Evolutionary conservation across 2,797 vertebrate genomes (phyloP).

Genomic region (Coracias cyanogaster): DNA sequence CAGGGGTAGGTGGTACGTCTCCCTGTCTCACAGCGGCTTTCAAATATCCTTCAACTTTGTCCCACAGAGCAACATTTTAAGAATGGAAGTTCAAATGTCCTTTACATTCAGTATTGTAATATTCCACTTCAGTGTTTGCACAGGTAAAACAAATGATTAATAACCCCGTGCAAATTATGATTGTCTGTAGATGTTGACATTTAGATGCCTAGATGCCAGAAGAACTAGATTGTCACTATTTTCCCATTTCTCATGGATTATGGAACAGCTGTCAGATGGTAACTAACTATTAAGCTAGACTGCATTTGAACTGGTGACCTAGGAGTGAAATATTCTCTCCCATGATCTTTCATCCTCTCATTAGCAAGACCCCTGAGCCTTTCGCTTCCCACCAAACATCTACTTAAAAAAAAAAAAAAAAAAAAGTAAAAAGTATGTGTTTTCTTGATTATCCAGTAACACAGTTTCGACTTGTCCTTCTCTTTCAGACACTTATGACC

Average conservation of each 20-base stretch:
- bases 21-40: not conserved
- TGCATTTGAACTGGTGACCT: slow-evolving; percentile 58
- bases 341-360: slow-evolving; percentile 18
- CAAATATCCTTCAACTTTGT: not conserved
- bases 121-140: not conserved
- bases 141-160: not conserved
- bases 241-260: slow-evolving; percentile 30
- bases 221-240: not conserved
- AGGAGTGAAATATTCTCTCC: slow-evolving; percentile 45
- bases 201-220: not conserved
- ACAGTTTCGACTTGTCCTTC: not conserved
- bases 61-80: not conserved
- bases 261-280: slow-evolving; percentile 44
- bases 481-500: not conserved
- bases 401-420: not conserved
- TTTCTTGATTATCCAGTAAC: not conserved
- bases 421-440: not conserved
- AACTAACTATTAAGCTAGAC: slow-evolving; percentile 47
- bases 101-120: not conserved
- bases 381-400: not conserved
- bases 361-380: slow-evolving; percentile 27
- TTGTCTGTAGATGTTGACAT: not conserved
- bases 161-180: not conserved
- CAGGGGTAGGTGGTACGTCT: not conserved
- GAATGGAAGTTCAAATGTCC: not conserved